phyloP scores from a whole-genome alignment of 2,888 invertebrate species.

The Acanthosepion pharaonis region DNA sequence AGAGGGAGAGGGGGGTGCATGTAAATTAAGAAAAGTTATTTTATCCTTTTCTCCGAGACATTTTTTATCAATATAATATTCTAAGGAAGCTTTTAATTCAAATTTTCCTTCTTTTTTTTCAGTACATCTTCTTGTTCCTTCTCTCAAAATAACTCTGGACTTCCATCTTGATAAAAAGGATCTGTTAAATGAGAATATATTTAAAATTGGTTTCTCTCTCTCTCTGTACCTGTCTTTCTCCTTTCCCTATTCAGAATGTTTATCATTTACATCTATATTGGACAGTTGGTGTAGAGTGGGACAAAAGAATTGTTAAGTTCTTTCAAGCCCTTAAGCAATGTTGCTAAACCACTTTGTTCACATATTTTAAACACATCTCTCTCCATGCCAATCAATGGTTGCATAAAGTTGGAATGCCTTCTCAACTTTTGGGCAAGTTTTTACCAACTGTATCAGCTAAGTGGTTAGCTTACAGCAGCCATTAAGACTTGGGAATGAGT shows the following conservation, averaged over 20 bases:
- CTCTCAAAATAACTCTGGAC: neutral
- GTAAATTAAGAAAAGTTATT: neutral
- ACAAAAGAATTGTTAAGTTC: neutral
- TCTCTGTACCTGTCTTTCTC: neutral
- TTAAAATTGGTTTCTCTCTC: neutral
- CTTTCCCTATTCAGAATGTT: neutral
- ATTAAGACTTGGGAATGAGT: neutral
- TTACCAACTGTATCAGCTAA: neutral
- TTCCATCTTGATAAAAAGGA: neutral
- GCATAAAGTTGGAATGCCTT: neutral
- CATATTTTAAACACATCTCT: neutral
- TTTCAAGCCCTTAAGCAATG: neutral
- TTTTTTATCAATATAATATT: too few species aligned
- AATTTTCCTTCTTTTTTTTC: too few species aligned
- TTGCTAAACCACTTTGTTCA: neutral
- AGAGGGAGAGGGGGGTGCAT: too few species aligned
- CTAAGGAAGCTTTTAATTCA: too few species aligned
- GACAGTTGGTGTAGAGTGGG: neutral
- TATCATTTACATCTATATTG: neutral
- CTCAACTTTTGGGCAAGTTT: neutral
- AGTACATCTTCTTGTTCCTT: neutral
- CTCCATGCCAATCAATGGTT: neutral
- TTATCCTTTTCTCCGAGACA: too few species aligned
- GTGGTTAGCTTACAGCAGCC: neutral
- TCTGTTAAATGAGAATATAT: neutral